Conservation (phyloP, 1,140 invertebrate genomes). For the Drosophila lacteicornis region DNA sequence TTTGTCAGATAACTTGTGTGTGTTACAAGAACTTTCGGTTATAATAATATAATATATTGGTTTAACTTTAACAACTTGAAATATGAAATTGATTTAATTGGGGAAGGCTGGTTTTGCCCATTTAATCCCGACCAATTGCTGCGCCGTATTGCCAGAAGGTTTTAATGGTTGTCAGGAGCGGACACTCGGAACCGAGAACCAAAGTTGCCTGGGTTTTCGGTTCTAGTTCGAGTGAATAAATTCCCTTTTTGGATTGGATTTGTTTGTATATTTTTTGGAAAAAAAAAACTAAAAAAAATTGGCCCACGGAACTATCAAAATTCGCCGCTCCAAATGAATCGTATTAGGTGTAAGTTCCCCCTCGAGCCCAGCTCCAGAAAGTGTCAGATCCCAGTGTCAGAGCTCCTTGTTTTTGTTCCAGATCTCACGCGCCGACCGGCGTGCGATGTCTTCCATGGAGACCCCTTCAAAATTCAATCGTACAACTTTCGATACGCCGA, state of each 20-base stretch:
- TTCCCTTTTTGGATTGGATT: slow-evolving; percentile 43
- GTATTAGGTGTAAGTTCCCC: slow-evolving; percentile 44
- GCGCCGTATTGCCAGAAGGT: slow-evolving; percentile 52
- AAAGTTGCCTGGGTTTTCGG: slow-evolving; percentile 43
- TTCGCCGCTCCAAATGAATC: slow-evolving; percentile 57
- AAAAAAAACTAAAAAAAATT: slow-evolving; percentile 18
- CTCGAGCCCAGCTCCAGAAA: neutral
- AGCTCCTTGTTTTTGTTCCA: slow-evolving; percentile 6
- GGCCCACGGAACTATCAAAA: slow-evolving; percentile 44
- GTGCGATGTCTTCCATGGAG: slow-evolving; percentile 64
- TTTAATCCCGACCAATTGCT: slow-evolving; percentile 26
- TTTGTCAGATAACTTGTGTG: slow-evolving; percentile 79
- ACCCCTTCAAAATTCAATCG: slow-evolving; percentile 81
- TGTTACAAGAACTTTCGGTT: slow-evolving; percentile 41
- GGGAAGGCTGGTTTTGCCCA: slow-evolving; percentile 56
- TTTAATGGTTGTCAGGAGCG: slow-evolving; percentile 48
- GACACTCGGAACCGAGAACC: slow-evolving; percentile 19
- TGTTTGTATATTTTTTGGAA: slow-evolving; percentile 27
- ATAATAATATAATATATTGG: slow-evolving; percentile 5
- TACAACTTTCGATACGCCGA: slow-evolving; percentile 80
- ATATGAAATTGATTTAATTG: slow-evolving; percentile 81
- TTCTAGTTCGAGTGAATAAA: slow-evolving; percentile 30
- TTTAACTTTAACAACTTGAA: slow-evolving; percentile 55
- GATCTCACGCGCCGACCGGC: slow-evolving; percentile 40
- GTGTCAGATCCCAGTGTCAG: slow-evolving; percentile 22